Percentiles rank a stretch among this genome's conserved stretches.
Evolutionary conservation across 2,113 vertebrate species (phyloP).

Genomic region (Morphnarchus princeps): DNA sequence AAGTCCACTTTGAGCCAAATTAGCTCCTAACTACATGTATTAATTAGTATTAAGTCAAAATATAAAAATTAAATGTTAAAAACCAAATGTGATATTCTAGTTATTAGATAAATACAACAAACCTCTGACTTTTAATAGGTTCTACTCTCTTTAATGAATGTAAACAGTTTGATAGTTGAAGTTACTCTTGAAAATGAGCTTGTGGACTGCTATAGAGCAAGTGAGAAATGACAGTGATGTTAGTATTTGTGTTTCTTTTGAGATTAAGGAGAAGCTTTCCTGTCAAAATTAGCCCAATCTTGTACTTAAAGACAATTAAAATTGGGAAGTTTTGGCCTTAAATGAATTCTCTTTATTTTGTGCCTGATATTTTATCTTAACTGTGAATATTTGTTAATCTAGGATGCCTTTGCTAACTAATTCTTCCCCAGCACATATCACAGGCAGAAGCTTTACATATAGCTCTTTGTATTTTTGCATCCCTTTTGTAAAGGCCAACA

Average conservation of each 20-base stretch:
- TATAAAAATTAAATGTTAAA: background rate
- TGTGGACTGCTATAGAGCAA: background rate
- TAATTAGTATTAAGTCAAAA: background rate
- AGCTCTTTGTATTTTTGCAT: background rate
- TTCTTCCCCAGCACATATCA: background rate
- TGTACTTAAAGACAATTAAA: background rate
- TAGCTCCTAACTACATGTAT: background rate
- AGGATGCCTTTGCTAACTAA: background rate
- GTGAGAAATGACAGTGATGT: background rate
- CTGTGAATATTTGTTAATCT: background rate
- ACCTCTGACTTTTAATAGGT: background rate
- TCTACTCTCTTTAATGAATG: too few relatives aligned
- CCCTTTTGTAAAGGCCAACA: conserved; percentile 65
- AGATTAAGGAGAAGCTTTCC: background rate
- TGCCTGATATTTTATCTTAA: background rate
- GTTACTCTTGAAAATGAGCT: background rate
- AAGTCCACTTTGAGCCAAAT: background rate
- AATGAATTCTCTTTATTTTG: background rate
- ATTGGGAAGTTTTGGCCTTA: background rate
- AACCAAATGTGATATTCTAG: background rate
- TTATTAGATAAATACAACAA: background rate
- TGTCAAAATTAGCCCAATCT: background rate
- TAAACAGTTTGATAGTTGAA: background rate
- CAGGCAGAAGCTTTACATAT: background rate
- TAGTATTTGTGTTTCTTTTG: background rate